A percentile compares a stretch with the other conserved stretches of the same genome.
Evolutionary conservation across 53 echinoderm and acorn worm species (phyloP).

Genomic region (Henricia sp.): DNA sequence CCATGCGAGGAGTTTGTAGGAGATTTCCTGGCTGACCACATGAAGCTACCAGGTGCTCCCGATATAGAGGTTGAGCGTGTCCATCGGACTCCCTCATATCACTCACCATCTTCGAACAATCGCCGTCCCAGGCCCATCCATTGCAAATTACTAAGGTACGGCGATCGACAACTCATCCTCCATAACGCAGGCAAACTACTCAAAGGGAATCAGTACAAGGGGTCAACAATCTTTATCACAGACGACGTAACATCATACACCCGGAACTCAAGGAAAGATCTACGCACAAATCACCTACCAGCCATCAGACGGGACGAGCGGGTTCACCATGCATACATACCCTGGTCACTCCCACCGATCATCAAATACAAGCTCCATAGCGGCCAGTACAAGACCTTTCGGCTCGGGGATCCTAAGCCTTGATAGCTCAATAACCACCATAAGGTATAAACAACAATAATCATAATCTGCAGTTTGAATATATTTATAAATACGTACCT

Average conservation of each 20-base stretch:
- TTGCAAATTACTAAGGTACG: background rate
- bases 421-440: no score
- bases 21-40: background rate
- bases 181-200: background rate
- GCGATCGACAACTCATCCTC: constrained; percentile 8
- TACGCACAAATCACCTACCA: no score
- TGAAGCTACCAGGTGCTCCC: background rate
- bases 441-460: no score
- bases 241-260: background rate
- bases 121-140: background rate
- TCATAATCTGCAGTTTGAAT: no score
- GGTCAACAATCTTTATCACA: background rate
- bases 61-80: background rate
- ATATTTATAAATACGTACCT: no score
- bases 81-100: background rate
- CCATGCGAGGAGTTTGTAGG: background rate
- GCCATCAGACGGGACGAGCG: background rate
- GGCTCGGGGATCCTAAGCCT: no score
- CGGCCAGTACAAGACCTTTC: no score
- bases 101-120: background rate
- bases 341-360: background rate
- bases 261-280: background rate
- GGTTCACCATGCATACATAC: background rate
- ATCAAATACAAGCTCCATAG: background rate
- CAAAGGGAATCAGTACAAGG: no score